Evolutionary conservation across 64 coral and sea anemone genomes (phyloP).

Genomic region (Porites australiensis): DNA sequence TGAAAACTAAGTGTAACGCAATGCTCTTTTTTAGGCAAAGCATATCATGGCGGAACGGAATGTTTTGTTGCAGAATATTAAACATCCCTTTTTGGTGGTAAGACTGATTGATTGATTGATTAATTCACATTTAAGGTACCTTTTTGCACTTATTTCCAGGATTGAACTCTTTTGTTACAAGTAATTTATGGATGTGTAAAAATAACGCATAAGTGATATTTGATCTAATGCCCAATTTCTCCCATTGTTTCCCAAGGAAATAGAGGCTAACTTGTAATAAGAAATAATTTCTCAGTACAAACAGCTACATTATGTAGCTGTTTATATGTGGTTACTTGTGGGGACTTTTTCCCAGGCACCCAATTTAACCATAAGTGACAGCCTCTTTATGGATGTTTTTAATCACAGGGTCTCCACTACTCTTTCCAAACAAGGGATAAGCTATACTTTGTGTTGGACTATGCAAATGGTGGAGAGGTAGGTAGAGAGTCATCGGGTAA

Average conservation of each 20-base stretch:
- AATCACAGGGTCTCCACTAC: slow-evolving; percentile 90
- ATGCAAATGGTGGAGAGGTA: slow-evolving; percentile 98
- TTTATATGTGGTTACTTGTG: too few species aligned
- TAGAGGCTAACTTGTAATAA: too few species aligned
- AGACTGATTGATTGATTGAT: slow-evolving; percentile 25
- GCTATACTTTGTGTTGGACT: slow-evolving; percentile 98
- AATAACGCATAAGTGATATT: too few species aligned
- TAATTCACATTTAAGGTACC: too few species aligned
- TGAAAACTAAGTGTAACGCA: not conserved
- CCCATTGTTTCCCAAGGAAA: too few species aligned
- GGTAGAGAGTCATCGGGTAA: not conserved
- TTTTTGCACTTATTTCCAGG: too few species aligned
- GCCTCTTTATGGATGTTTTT: not conserved
- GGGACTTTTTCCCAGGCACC: too few species aligned
- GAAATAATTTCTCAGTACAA: too few species aligned
- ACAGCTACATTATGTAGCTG: too few species aligned
- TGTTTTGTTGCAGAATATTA: slow-evolving; percentile 94
- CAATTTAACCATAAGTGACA: not conserved
- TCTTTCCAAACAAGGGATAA: slow-evolving; percentile 98
- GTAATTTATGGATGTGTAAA: too few species aligned
- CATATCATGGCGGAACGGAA: slow-evolving; percentile 99
- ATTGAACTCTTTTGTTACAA: too few species aligned
- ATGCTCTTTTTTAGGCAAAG: slow-evolving; percentile 83
- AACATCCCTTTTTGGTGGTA: slow-evolving; percentile 98
- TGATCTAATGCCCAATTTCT: too few species aligned